A percentile compares a stretch with the other conserved stretches of the same genome.
Conservation (phyloP, 2,888 invertebrate genomes). For the Isotomurus palustris region DNA sequence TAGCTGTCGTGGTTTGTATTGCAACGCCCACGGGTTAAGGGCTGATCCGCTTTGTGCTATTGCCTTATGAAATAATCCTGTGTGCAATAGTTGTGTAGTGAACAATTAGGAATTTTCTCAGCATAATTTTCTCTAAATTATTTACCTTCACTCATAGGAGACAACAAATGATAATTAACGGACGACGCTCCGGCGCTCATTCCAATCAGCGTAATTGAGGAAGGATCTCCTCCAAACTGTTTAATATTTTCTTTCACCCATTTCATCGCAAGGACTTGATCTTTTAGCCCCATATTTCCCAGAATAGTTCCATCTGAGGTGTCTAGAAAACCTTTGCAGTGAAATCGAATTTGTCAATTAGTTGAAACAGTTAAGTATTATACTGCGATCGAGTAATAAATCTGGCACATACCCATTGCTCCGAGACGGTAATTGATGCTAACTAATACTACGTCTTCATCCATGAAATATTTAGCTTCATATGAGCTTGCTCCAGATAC, state of each 20-base stretch:
- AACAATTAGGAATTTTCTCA: neutral
- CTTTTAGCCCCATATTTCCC: no score
- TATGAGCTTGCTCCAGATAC: conserved; percentile 11
- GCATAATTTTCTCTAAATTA: no score
- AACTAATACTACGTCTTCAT: conserved; percentile 30
- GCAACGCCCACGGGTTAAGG: conserved; percentile 32
- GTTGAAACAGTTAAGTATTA: no score
- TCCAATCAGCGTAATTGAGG: neutral
- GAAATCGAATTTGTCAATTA: no score
- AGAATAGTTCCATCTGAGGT: no score
- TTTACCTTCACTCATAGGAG: conserved; percentile 29
- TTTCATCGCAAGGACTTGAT: neutral
- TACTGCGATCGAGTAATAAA: no score
- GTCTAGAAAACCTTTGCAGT: no score
- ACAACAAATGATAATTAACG: conserved; percentile 21
- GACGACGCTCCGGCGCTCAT: conserved; percentile 11
- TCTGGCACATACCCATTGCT: conserved; percentile 21
- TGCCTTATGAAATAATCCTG: conserved; percentile 25
- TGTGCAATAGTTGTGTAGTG: neutral
- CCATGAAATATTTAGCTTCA: conserved; percentile 22
- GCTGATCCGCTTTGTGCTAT: conserved; percentile 27
- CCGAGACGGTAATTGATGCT: conserved; percentile 33
- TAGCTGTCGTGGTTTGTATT: conserved; percentile 18
- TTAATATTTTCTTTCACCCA: neutral
- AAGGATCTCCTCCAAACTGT: neutral